phyloP scores from a whole-genome alignment of 2,797 vertebrate species.

The Bryconaethiops microstoma region DNA sequence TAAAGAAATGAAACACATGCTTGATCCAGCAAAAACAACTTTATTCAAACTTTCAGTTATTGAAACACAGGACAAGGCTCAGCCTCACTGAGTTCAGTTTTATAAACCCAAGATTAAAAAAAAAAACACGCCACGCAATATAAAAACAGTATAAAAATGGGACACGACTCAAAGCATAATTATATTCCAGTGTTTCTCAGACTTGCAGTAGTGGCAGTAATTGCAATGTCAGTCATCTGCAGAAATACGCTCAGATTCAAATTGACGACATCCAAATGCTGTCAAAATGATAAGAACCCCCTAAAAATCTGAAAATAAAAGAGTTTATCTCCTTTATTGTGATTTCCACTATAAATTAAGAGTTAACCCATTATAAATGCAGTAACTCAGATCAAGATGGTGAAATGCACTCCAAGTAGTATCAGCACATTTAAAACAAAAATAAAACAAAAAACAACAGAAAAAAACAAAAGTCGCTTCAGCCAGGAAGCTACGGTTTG shows the following conservation, averaged over 20 bases:
- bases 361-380: not conserved
- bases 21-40: conserved; percentile 61
- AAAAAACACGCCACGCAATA: conserved; percentile 17
- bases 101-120: not conserved
- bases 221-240: conserved; percentile 24
- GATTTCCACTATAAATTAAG: not conserved
- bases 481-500: not conserved
- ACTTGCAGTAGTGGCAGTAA: conserved; percentile 25
- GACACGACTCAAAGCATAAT: not conserved
- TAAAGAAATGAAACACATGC: not conserved
- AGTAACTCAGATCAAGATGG: not conserved
- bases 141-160: not conserved
- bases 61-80: conserved; percentile 68
- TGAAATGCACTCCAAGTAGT: not conserved
- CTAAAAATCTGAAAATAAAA: too few species aligned
- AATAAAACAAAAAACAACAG: not conserved
- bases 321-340: too few species aligned
- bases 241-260: not conserved
- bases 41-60: conserved; percentile 58
- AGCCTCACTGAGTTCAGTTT: conserved; percentile 67
- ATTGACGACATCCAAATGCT: not conserved
- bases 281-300: not conserved
- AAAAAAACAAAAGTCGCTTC: not conserved
- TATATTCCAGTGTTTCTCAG: conserved; percentile 47
- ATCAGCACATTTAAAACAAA: not conserved